Conservation (phyloP, 2,113 vertebrate species). For the Prochilodus magdalenae region DNA sequence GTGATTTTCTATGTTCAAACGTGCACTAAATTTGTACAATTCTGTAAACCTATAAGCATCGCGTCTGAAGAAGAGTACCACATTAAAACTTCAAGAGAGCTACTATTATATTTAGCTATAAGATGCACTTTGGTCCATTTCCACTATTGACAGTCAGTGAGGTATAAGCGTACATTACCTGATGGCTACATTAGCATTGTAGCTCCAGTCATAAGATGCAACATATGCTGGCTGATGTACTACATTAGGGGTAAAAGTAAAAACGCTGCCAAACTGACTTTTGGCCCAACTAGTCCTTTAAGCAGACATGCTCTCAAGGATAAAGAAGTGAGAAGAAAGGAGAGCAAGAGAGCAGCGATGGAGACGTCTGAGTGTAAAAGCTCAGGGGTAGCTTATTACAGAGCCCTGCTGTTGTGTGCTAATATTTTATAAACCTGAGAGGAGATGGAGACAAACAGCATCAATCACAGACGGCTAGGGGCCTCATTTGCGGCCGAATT, state of each 20-base stretch:
- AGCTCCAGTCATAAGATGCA: too few species aligned
- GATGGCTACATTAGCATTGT: too few species aligned
- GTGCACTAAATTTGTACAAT: too few species aligned
- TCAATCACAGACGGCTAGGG: constrained; percentile 64
- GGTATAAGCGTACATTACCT: too few species aligned
- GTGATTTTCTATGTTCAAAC: too few species aligned
- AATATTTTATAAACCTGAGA: constrained; percentile 62
- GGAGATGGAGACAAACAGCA: constrained; percentile 55
- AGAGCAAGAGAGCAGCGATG: background rate
- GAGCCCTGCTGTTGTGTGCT: constrained; percentile 30
- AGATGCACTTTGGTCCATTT: too few species aligned
- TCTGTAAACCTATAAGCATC: too few species aligned
- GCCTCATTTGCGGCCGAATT: constrained; percentile 62
- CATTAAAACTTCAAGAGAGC: too few species aligned
- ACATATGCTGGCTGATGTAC: background rate
- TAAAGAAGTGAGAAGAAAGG: background rate
- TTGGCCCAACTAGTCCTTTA: background rate
- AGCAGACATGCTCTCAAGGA: background rate
- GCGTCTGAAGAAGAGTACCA: too few species aligned
- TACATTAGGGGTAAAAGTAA: background rate
- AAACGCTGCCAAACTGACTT: background rate
- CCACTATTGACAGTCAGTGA: too few species aligned
- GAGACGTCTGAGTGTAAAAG: background rate
- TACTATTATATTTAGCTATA: too few species aligned
- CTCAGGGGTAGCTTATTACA: background rate